Percentiles rank a stretch among this genome's conserved stretches.
Evolutionary conservation across 2,888 invertebrate genomes (phyloP).

Genomic region (Holacanthella duospinosa): DNA sequence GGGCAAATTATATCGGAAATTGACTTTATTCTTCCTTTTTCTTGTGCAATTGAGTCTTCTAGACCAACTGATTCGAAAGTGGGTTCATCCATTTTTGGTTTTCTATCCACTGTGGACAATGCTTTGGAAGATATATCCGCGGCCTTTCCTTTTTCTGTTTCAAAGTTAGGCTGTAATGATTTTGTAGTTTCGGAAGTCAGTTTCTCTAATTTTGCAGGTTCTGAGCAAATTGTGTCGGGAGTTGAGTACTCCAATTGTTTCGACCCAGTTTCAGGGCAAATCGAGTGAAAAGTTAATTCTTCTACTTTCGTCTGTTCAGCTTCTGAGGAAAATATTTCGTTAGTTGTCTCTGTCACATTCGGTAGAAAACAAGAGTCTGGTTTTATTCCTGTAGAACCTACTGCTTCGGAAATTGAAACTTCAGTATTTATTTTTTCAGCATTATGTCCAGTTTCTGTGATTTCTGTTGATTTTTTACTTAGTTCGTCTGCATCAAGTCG

Average conservation of each 20-base stretch:
- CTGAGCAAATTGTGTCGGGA: neutral
- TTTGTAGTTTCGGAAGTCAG: neutral
- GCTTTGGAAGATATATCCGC: too few species aligned
- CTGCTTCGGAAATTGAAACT: constrained; percentile 56
- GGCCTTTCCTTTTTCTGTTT: neutral
- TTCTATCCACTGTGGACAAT: too few species aligned
- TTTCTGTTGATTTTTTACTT: too few species aligned
- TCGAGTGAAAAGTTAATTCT: too few species aligned
- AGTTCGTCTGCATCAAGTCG: too few species aligned
- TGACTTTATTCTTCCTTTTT: neutral
- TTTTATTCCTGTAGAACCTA: constrained; percentile 78
- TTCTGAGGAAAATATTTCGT: too few species aligned
- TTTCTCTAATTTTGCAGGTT: neutral
- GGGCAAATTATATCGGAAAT: neutral
- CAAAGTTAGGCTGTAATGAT: neutral
- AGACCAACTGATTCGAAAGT: too few species aligned
- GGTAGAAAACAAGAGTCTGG: constrained; percentile 62
- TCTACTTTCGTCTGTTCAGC: too few species aligned
- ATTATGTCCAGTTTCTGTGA: too few species aligned
- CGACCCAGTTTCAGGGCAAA: neutral
- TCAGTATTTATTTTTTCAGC: too few species aligned
- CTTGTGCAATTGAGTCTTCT: neutral
- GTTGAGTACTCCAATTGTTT: neutral
- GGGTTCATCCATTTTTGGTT: neutral
- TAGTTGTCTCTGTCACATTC: too few species aligned